Percentiles rank a stretch among this genome's conserved stretches.
Conservation (phyloP, 2,113 vertebrate species). For the Entosphenus tridentatus region DNA sequence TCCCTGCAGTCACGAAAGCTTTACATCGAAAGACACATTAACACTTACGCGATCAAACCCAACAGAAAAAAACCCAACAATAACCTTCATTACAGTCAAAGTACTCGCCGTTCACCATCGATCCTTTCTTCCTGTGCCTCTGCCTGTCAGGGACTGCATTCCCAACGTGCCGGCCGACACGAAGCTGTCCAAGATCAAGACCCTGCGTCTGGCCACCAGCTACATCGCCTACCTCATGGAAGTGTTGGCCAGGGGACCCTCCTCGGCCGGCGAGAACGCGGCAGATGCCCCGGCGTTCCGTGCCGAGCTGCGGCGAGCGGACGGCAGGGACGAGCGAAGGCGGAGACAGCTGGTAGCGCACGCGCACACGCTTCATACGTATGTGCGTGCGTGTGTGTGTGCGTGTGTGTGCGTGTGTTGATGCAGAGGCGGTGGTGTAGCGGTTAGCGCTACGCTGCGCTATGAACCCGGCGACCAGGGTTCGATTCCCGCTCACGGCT, state of each 20-base stretch:
- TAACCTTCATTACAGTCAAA: no score
- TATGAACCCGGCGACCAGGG: no score
- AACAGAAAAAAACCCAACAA: no score
- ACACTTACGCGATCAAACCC: no score
- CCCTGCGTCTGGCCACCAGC: constrained; percentile 49
- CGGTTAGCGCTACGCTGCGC: no score
- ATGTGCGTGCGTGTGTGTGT: no score
- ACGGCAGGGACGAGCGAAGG: constrained; percentile 51
- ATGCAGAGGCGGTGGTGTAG: no score
- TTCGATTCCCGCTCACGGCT: no score
- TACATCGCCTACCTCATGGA: constrained; percentile 71
- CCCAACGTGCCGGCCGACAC: constrained; percentile 63
- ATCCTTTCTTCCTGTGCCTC: background rate
- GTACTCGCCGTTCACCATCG: background rate
- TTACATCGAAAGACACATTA: no score
- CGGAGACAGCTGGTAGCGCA: constrained; percentile 55
- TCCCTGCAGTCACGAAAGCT: no score
- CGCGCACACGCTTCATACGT: background rate
- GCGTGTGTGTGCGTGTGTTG: no score
- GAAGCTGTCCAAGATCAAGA: constrained; percentile 65
- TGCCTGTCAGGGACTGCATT: constrained; percentile 34
- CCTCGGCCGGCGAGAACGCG: constrained; percentile 27
- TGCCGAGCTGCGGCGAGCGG: constrained; percentile 68
- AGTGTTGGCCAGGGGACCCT: constrained; percentile 65
- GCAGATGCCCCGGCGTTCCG: constrained; percentile 47